Evolutionary conservation across 2,113 vertebrate genomes (phyloP), one percentile per base, ranked within the genome.

Genomic region (Eolophus roseicapilla): DNA sequence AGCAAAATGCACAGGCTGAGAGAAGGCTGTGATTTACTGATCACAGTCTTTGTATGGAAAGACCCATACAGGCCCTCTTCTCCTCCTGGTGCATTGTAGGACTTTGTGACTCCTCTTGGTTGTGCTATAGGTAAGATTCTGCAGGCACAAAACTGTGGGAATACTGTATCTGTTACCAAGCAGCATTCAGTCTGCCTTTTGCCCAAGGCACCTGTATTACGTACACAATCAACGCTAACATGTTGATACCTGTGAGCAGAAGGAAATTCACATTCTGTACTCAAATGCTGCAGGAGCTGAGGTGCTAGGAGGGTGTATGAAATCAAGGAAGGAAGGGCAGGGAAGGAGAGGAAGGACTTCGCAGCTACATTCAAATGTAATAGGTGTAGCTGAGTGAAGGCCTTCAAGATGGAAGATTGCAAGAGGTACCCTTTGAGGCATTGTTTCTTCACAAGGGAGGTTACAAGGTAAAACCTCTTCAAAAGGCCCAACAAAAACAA

Each of bases 231-330:
- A 71, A 10, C 17, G 5, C 79, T 44, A 55, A 91, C 95, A 2
- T 93, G 93, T 88, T 84, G 52, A 4, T 86, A 88, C 92, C 70
- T 95, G 95, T 21, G 39, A 95, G 69, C 71, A 83, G 55, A 78
- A 43, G 24, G 92, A 96, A 93, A 81, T 47, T 81, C 95, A 88
- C 86, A 50, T 94, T 96, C 85, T 88, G 64, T 75, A 41, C 75
- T 73, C 35, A 20, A 50, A 35, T 29, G 50, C 63, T 82, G 62
- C 82, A 92, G 60, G 33, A 95, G 23, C 55, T 70, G 87, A 83
- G 90, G 28, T 70, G 28, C 28, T 76, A 81, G 55, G 37, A 62
- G 47, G 89, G 37, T 68, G 59, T 53, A 41, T 29, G 29, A 67
- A 67, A 71, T 76, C 55, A 60, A 74, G 37, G 60, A 9, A 49